Evolutionary conservation across 2,888 invertebrate species (phyloP).

Genomic region (Acanthosoma haemorrhoidale): DNA sequence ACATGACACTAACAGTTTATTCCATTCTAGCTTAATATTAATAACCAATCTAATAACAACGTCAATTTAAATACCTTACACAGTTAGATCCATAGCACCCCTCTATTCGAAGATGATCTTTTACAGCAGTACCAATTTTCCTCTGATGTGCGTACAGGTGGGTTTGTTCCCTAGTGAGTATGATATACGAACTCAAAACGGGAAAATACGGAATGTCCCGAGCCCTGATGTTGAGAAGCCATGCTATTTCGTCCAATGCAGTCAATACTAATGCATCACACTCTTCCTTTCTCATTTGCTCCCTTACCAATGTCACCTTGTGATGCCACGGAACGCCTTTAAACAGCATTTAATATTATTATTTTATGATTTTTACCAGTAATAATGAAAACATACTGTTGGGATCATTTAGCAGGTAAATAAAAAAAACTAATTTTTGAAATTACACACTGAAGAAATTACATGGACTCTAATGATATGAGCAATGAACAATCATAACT

Average conservation of each 20-base stretch:
- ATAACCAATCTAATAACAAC: no score
- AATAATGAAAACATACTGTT: no score
- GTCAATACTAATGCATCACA: conserved; percentile 78
- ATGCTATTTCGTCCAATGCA: conserved; percentile 80
- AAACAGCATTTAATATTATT: conserved; percentile 8
- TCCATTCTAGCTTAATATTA: no score
- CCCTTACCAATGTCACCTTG: conserved; percentile 64
- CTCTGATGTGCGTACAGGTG: conserved; percentile 64
- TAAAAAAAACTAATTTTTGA: no score
- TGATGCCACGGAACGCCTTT: conserved; percentile 66
- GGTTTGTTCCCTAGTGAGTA: conserved; percentile 60
- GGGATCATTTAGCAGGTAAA: no score
- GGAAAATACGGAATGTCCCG: conserved; percentile 76
- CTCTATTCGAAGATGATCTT: conserved; percentile 52
- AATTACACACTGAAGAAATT: no score
- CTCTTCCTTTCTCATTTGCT: conserved; percentile 55
- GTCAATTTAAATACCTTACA: conserved; percentile 52
- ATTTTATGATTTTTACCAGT: no score
- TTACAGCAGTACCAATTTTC: conserved; percentile 53
- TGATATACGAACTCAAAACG: conserved; percentile 67
- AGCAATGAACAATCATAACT: no score
- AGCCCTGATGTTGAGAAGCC: conserved; percentile 84
- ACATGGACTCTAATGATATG: no score
- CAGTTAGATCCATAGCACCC: conserved; percentile 56
- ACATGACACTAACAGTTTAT: background rate